Evolutionary conservation across 2,797 vertebrate genomes (phyloP).

Genomic region (Enteromius anoplus): DNA sequence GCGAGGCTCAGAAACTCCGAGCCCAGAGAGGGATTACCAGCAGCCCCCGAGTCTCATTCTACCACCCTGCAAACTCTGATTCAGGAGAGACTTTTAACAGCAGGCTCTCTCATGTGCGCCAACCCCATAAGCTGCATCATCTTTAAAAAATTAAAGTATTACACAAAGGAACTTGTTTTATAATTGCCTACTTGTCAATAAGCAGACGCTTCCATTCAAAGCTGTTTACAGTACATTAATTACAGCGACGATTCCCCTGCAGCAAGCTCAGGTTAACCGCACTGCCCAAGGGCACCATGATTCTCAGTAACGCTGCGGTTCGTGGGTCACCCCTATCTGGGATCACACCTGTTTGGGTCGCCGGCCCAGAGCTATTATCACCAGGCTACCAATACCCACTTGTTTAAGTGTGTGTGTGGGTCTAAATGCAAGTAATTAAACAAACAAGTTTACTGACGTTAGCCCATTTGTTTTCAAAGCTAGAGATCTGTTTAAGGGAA

Average conservation of each 20-base stretch:
- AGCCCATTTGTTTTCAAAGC: conserved; percentile 23
- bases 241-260: conserved; percentile 14
- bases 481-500: conserved; percentile 30
- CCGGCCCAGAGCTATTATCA: conserved; percentile 34
- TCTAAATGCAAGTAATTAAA: conserved; percentile 32
- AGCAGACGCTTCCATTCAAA: conserved; percentile 11
- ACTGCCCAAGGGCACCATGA: conserved; percentile 20
- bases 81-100: conserved; percentile 19
- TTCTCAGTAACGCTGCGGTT: conserved; percentile 10
- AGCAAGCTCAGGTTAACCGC: conserved; percentile 29
- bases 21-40: conserved; percentile 52
- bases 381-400: conserved; percentile 27
- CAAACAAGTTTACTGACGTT: conserved; percentile 16
- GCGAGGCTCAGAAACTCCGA: conserved; percentile 28
- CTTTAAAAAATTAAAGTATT: conserved; percentile 14
- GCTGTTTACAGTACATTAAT: conserved; percentile 21
- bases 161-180: conserved; percentile 12
- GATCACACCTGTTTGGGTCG: conserved; percentile 38
- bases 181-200: conserved; percentile 13
- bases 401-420: not conserved
- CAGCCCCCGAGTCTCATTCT: conserved; percentile 44
- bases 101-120: not conserved
- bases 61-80: conserved; percentile 35
- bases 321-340: conserved; percentile 22
- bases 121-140: not conserved